phyloP scores from a whole-genome alignment of 2,797 vertebrate genomes.

The Sebastes reedi region DNA sequence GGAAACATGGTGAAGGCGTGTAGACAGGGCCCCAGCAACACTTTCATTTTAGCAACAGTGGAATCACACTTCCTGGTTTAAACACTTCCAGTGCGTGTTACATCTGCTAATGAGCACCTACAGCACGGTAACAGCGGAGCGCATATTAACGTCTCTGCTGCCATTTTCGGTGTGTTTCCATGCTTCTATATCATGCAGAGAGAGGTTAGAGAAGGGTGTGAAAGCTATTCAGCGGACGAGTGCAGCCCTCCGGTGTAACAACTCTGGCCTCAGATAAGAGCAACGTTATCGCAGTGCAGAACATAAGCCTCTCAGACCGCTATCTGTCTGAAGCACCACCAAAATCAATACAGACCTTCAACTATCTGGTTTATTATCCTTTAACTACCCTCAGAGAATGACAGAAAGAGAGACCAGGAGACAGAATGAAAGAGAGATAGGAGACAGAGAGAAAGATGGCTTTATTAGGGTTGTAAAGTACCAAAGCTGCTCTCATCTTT shows the following conservation, averaged over 20 bases:
- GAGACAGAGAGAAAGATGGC: conserved; percentile 29
- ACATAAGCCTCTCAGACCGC: conserved; percentile 51
- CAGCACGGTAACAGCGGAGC: neutral
- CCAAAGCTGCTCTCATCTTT: neutral
- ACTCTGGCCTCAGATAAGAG: conserved; percentile 45
- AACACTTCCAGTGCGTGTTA: conserved; percentile 45
- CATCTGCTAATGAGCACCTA: conserved; percentile 41
- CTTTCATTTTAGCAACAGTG: conserved; percentile 51
- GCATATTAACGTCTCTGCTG: neutral
- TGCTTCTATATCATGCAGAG: neutral
- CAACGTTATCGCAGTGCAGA: conserved; percentile 38
- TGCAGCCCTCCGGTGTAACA: conserved; percentile 29
- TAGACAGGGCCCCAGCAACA: conserved; percentile 55
- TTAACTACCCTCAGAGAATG: conserved; percentile 52
- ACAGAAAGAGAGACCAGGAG: conserved; percentile 15
- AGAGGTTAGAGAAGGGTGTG: conserved; percentile 2
- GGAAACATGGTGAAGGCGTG: conserved; percentile 23
- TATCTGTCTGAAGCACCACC: conserved; percentile 55
- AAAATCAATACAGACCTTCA: conserved; percentile 60
- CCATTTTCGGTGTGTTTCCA: neutral
- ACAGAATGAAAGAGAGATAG: conserved; percentile 8
- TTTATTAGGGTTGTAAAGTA: conserved; percentile 44
- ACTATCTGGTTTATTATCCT: conserved; percentile 57
- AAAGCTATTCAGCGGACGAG: conserved; percentile 8
- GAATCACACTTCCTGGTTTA: conserved; percentile 45